Evolutionary conservation across 2,888 invertebrate species (phyloP).

Genomic region (Chrysodeixis includens): DNA sequence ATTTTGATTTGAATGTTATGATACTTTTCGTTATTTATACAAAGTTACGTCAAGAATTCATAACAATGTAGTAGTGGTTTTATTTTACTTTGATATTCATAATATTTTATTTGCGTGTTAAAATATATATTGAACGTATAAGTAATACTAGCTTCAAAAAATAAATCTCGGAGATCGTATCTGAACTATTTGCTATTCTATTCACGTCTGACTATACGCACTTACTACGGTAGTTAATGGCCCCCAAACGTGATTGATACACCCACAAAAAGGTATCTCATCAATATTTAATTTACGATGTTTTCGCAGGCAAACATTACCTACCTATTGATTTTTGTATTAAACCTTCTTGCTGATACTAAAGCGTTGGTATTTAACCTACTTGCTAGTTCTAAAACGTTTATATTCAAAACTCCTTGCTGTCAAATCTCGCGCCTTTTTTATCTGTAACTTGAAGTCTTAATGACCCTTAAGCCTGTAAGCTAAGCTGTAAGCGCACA

Average conservation of each 20-base stretch:
- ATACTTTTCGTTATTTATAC: too few relatives aligned
- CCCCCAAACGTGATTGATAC: not conserved
- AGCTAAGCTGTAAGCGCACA: constrained; percentile 21
- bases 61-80: too few relatives aligned
- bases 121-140: too few relatives aligned
- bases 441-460: constrained; percentile 2
- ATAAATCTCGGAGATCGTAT: too few relatives aligned
- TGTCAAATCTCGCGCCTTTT: constrained; percentile 13
- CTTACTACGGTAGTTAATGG: not conserved
- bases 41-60: too few relatives aligned
- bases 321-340: not conserved
- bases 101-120: too few relatives aligned
- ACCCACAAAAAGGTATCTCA: not conserved
- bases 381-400: not conserved
- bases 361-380: not conserved
- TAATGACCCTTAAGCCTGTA: constrained; percentile 18
- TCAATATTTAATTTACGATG: constrained; percentile 4
- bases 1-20: not conserved
- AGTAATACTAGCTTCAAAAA: too few relatives aligned
- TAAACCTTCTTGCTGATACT: not conserved
- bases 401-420: not conserved
- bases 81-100: too few relatives aligned
- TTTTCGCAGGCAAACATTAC: not conserved
- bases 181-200: not conserved
- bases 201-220: not conserved